These are phyloP conservation scores for Sapayoa aenigma DNA, from an alignment of 2,113 vertebrate genomes.

Conservation along the genomic window DNA sequence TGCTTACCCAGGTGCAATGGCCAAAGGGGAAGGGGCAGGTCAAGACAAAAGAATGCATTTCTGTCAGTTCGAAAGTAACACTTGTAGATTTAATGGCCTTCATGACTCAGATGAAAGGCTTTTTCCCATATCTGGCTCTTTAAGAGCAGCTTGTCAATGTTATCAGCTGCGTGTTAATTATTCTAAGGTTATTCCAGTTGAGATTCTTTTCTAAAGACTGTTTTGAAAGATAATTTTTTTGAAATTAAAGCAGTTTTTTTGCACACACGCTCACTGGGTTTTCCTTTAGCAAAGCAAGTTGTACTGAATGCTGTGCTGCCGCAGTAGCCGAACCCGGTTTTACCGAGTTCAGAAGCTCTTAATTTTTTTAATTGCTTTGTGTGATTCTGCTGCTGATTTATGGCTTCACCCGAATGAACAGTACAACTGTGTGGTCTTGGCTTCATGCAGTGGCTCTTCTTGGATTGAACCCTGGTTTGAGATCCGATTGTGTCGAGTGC, in stretches of 20 bases:
- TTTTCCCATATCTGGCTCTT: not conserved
- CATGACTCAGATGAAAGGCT: not conserved
- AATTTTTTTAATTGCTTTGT: not conserved
- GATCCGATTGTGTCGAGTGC: not conserved
- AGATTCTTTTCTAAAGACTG: not conserved
- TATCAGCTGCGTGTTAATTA: not conserved
- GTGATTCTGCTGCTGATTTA: not conserved
- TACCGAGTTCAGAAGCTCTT: not conserved
- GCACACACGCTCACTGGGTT: not conserved
- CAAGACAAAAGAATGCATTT: not conserved
- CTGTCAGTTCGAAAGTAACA: not conserved
- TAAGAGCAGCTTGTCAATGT: not conserved
- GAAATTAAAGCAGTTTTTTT: not conserved
- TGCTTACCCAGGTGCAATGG: not conserved
- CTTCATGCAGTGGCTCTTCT: slow-evolving; percentile 23
- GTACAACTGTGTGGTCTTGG: not conserved
- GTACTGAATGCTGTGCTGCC: not conserved
- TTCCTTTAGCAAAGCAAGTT: slow-evolving; percentile 49
- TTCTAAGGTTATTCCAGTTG: not conserved
- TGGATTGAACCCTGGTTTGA: not conserved
- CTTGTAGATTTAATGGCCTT: not conserved
- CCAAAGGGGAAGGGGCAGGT: not conserved
- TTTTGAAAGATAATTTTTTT: not conserved
- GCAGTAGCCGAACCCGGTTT: not conserved
- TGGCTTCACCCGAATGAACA: not conserved